These are phyloP conservation scores for Onychomys leucogaster DNA, from an alignment of 2,797 vertebrate genomes.

Conservation along the genomic window DNA sequence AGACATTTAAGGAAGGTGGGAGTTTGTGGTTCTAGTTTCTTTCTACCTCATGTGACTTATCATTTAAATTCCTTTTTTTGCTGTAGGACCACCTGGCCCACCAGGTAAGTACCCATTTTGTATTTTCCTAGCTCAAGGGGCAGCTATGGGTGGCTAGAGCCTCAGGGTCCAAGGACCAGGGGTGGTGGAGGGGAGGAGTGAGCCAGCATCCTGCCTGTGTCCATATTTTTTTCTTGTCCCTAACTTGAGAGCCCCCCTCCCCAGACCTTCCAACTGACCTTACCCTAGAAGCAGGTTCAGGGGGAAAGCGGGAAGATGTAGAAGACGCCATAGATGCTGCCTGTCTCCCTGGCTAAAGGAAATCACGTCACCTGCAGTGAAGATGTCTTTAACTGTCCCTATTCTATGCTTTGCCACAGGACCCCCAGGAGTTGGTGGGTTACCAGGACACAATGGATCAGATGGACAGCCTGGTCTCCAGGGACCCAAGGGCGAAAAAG, in stretches of 20 bases:
- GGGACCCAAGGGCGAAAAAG: constrained; percentile 93
- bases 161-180: not conserved
- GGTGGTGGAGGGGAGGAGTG: too few species aligned
- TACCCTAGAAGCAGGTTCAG: not conserved
- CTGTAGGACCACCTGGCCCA: constrained; percentile 93
- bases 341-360: not conserved
- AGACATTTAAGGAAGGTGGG: not conserved
- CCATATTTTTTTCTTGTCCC: not conserved
- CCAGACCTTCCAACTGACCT: not conserved
- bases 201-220: not conserved
- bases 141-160: not conserved
- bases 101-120: constrained; percentile 90
- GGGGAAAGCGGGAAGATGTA: not conserved
- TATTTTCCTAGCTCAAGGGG: not conserved
- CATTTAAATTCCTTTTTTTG: constrained; percentile 65
- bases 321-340: not conserved
- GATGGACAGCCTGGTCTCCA: constrained; percentile 90
- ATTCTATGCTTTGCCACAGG: constrained; percentile 85
- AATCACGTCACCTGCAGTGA: not conserved
- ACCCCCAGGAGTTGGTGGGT: constrained; percentile 90
- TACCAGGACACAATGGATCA: constrained; percentile 94
- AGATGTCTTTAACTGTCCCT: not conserved
- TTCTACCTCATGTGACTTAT: constrained; percentile 28
- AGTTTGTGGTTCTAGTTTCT: not conserved
- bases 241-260: not conserved